Evolutionary conservation across 2,888 invertebrate species (phyloP).

Genomic region (Marronus borbonicus): DNA sequence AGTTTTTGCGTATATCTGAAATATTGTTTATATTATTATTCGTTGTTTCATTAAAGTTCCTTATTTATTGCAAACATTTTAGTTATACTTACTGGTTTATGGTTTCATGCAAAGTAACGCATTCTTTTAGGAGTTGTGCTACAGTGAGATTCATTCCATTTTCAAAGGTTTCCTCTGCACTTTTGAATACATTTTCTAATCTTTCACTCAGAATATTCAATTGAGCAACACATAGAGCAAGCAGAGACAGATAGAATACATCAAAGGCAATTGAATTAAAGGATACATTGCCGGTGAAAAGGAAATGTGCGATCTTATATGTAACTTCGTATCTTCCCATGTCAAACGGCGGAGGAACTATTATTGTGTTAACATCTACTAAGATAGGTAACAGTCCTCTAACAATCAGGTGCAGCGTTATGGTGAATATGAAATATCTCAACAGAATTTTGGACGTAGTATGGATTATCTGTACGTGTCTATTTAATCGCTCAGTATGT

Average conservation of each 20-base stretch:
- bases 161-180: too few species aligned
- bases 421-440: slow-evolving; percentile 3
- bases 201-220: slow-evolving; percentile 1
- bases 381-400: slow-evolving; percentile 10
- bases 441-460: slow-evolving; percentile 1
- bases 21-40: neutral
- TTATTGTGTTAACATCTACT: neutral
- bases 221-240: slow-evolving; percentile 14
- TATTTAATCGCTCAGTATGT: neutral
- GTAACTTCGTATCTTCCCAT: slow-evolving; percentile 4
- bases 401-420: neutral
- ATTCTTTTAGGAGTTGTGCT: neutral
- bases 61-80: too few species aligned
- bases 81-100: slow-evolving; percentile 33
- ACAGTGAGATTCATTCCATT: neutral
- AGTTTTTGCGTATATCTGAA: slow-evolving; percentile 18
- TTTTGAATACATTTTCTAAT: neutral
- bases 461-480: slow-evolving; percentile 5
- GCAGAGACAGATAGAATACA: slow-evolving; percentile 8
- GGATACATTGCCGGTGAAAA: neutral
- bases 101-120: slow-evolving; percentile 36
- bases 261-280: slow-evolving; percentile 13
- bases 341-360: slow-evolving; percentile 9
- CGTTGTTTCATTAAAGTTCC: too few species aligned
- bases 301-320: slow-evolving; percentile 5